Evolutionary conservation across 2,888 invertebrate species (phyloP).

Genomic region (Strigamia crassipes): DNA sequence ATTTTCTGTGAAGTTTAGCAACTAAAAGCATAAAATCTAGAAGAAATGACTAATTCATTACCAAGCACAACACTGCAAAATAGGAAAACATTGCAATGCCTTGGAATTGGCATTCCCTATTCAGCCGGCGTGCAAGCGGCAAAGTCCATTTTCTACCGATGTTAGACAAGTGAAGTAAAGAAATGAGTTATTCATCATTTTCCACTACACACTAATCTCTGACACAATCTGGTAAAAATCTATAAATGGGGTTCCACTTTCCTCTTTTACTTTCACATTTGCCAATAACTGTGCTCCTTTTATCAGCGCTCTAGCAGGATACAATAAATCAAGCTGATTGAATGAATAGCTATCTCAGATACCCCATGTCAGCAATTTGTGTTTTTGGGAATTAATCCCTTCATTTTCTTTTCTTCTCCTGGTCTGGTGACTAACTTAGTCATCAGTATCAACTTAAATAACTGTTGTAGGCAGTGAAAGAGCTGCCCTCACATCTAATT

Average conservation of each 20-base stretch:
- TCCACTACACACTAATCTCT: background rate
- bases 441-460: background rate
- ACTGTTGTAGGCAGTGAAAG: background rate
- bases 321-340: slow-evolving; percentile 14
- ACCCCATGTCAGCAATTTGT: background rate
- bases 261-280: slow-evolving; percentile 35
- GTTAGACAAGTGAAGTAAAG: background rate
- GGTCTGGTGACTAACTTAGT: background rate
- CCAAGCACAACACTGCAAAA: background rate
- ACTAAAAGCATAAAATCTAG: no score
- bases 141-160: background rate
- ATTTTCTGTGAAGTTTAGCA: no score
- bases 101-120: background rate
- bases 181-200: slow-evolving; percentile 12
- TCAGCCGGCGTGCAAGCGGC: background rate
- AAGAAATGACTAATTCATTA: background rate
- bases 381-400: background rate
- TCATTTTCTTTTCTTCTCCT: background rate
- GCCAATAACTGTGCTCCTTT: slow-evolving; percentile 3
- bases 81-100: background rate
- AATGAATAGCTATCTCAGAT: slow-evolving; percentile 18
- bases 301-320: slow-evolving; percentile 22
- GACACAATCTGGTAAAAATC: slow-evolving; percentile 22
- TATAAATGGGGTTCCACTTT: slow-evolving; percentile 2
- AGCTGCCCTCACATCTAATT: slow-evolving; percentile 14